phyloP scores from a whole-genome alignment of 2,888 invertebrate genomes.

The Tetheella fluctuosa region DNA sequence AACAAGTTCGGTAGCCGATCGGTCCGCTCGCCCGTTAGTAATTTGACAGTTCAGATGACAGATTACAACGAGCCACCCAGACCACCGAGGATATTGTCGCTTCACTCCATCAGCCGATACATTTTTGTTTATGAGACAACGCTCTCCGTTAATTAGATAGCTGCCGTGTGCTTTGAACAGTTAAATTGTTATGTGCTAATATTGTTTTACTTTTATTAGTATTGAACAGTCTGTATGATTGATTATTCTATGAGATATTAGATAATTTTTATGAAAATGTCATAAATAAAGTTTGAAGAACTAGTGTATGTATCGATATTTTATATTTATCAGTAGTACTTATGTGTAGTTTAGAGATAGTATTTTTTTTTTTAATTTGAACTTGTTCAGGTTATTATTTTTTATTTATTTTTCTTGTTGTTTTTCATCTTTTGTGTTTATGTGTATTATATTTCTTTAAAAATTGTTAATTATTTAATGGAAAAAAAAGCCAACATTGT shows the following conservation, averaged over 20 bases:
- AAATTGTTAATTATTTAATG: no score
- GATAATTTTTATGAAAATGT: no score
- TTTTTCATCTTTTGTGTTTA: no score
- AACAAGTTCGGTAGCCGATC: conserved; percentile 83
- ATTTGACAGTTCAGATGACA: conserved; percentile 84
- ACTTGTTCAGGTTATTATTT: no score
- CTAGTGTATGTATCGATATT: no score
- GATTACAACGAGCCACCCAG: conserved; percentile 73
- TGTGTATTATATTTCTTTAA: no score
- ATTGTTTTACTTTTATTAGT: background rate
- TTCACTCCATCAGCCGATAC: conserved; percentile 60
- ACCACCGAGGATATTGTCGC: conserved; percentile 80
- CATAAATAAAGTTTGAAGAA: no score
- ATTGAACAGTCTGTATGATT: background rate
- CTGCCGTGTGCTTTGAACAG: conserved; percentile 52
- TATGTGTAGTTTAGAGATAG: no score
- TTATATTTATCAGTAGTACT: no score
- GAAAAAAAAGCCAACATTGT: no score
- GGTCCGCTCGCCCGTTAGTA: conserved; percentile 82
- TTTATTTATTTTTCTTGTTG: no score
- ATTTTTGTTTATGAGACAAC: conserved; percentile 72
- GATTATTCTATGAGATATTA: background rate
- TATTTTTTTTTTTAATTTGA: no score
- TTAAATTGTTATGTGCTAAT: conserved; percentile 21
- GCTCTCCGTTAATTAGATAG: conserved; percentile 69